Evolutionary conservation across 2,888 invertebrate species (phyloP).

Genomic region (Platynereis dumerilii): DNA sequence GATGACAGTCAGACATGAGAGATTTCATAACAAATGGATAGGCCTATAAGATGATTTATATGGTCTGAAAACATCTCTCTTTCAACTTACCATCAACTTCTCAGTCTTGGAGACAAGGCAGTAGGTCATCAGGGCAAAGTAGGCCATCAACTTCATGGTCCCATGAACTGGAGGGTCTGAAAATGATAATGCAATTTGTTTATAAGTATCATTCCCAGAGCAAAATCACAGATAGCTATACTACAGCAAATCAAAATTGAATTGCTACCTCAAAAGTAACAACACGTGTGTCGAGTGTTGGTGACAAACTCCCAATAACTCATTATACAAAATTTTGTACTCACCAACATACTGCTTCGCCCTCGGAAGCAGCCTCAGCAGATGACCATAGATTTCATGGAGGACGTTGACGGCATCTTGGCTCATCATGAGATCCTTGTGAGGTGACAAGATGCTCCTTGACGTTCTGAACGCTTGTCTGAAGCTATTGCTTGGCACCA

Average conservation of each 20-base stretch:
- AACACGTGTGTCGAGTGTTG: too few relatives aligned
- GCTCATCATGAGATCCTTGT: slow-evolving; percentile 66
- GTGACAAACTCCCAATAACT: too few relatives aligned
- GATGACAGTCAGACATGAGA: neutral
- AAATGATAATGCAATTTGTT: slow-evolving; percentile 21
- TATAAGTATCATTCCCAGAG: too few relatives aligned
- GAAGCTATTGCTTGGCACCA: slow-evolving; percentile 90
- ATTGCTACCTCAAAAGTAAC: too few relatives aligned
- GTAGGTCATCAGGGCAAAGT: slow-evolving; percentile 89
- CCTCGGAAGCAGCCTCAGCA: slow-evolving; percentile 72
- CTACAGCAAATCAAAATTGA: too few relatives aligned
- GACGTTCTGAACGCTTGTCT: slow-evolving; percentile 80
- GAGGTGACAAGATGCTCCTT: slow-evolving; percentile 67
- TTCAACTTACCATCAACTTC: slow-evolving; percentile 81
- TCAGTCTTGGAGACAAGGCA: slow-evolving; percentile 89
- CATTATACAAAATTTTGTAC: slow-evolving; percentile 24
- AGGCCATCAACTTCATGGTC: slow-evolving; percentile 88
- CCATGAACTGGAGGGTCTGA: slow-evolving; percentile 73
- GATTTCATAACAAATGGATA: too few relatives aligned
- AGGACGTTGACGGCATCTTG: slow-evolving; percentile 71
- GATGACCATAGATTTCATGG: slow-evolving; percentile 68
- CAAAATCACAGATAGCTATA: too few relatives aligned
- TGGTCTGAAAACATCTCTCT: neutral
- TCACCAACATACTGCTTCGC: slow-evolving; percentile 76
- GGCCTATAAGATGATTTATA: too few relatives aligned